Evolutionary conservation across 2,113 vertebrate species (phyloP).

Genomic region (Laterallus jamaicensis): DNA sequence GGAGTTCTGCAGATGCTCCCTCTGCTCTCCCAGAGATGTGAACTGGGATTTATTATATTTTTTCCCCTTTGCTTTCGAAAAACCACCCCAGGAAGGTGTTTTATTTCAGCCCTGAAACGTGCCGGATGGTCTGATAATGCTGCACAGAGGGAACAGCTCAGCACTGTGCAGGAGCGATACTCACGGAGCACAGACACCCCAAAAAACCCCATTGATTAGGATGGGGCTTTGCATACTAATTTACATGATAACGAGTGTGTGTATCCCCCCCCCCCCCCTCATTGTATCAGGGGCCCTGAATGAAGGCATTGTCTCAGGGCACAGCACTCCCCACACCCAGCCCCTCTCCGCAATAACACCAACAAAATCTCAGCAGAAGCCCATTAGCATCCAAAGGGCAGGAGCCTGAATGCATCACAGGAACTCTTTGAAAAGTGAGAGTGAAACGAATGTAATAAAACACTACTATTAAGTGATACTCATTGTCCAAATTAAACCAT

Average conservation of each 20-base stretch:
- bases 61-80: neutral
- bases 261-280: neutral
- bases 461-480: neutral
- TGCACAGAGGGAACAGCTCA: neutral
- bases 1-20: neutral
- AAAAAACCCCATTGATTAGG: neutral
- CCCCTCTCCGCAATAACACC: neutral
- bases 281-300: neutral
- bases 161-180: neutral
- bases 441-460: constrained; percentile 53
- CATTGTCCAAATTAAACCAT: constrained; percentile 41
- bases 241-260: neutral
- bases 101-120: neutral
- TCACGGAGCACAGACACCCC: neutral
- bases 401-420: constrained; percentile 7
- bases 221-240: constrained; percentile 18
- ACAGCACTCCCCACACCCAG: neutral
- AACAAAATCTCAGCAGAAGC: constrained; percentile 48
- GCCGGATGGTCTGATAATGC: neutral
- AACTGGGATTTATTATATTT: neutral
- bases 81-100: neutral
- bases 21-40: neutral
- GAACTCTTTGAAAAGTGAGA: constrained; percentile 34
- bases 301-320: constrained; percentile 29
- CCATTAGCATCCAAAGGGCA: constrained; percentile 59